Percentiles rank a stretch among this genome's conserved stretches.
Conservation (phyloP, 2,113 vertebrate genomes). For the Sakesphorus luctuosus region DNA sequence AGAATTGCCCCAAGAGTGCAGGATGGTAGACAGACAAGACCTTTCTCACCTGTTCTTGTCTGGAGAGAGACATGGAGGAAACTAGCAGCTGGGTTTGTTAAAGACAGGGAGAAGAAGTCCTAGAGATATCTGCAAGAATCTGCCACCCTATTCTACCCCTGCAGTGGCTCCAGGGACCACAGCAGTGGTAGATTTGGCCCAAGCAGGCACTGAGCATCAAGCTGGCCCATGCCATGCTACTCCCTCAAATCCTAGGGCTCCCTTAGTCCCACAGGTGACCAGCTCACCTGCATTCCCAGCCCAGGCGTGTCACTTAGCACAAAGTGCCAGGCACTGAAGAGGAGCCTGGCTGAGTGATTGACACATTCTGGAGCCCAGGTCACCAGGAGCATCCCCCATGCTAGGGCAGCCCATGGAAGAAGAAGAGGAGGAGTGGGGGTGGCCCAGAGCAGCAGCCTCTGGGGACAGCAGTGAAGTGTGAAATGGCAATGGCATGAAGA, state of each 20-base stretch:
- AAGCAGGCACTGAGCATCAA: not conserved
- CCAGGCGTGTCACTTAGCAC: not conserved
- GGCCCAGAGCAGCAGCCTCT: not conserved
- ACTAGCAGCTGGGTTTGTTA: not conserved
- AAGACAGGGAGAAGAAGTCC: not conserved
- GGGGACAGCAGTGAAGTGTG: not conserved
- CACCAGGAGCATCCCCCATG: not conserved
- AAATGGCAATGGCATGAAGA: conserved; percentile 1
- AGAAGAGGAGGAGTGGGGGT: not conserved
- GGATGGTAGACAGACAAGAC: not conserved
- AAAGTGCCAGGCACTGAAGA: not conserved
- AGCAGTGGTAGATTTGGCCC: not conserved
- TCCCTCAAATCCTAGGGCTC: not conserved
- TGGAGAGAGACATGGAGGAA: not conserved
- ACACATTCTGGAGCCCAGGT: not conserved
- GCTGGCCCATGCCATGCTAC: not conserved
- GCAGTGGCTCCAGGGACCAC: not conserved
- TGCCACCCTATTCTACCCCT: not conserved
- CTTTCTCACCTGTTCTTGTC: not conserved
- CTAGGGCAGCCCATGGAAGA: not conserved
- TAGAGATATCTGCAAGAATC: not conserved
- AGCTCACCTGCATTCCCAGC: not conserved
- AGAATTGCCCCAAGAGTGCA: not conserved
- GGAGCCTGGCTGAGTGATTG: not conserved
- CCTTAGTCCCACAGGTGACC: not conserved